phyloP scores from a whole-genome alignment of 2,113 vertebrate genomes.

The Alouatta palliata region DNA sequence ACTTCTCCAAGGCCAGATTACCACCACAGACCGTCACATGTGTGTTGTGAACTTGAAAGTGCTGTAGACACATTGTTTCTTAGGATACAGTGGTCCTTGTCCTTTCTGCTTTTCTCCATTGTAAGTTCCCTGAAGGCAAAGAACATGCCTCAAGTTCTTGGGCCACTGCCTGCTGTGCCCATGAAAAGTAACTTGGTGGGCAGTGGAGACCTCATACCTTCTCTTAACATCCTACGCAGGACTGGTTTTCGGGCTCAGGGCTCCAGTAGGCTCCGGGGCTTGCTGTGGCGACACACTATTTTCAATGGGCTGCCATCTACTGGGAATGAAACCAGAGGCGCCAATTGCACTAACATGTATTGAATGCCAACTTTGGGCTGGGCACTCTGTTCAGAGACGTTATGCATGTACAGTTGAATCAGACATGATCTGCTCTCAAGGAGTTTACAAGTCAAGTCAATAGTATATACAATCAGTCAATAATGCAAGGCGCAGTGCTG shows the following conservation, averaged over 20 bases:
- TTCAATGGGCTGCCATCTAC: neutral
- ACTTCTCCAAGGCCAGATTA: neutral
- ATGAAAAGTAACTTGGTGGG: neutral
- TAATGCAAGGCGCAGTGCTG: neutral
- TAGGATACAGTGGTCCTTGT: neutral
- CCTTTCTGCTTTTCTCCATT: neutral
- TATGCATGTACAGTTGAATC: neutral
- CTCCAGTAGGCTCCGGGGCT: neutral
- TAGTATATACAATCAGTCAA: too few species aligned
- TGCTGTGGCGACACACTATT: fast-evolving
- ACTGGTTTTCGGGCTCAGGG: neutral
- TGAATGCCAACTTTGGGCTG: neutral
- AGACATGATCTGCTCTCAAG: neutral
- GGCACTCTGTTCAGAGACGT: neutral
- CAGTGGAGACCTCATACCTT: neutral
- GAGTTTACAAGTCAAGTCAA: neutral
- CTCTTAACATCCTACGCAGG: neutral
- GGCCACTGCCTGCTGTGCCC: neutral
- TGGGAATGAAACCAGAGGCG: neutral
- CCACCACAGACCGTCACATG: fast-evolving
- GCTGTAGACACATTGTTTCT: too few species aligned
- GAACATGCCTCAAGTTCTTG: neutral
- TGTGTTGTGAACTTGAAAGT: neutral
- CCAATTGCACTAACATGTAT: too few species aligned
- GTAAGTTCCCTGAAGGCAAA: neutral